Base-by-base conservation (phyloP, 2,797 vertebrate genomes). In the Cirrhinus mrigala region DNA sequence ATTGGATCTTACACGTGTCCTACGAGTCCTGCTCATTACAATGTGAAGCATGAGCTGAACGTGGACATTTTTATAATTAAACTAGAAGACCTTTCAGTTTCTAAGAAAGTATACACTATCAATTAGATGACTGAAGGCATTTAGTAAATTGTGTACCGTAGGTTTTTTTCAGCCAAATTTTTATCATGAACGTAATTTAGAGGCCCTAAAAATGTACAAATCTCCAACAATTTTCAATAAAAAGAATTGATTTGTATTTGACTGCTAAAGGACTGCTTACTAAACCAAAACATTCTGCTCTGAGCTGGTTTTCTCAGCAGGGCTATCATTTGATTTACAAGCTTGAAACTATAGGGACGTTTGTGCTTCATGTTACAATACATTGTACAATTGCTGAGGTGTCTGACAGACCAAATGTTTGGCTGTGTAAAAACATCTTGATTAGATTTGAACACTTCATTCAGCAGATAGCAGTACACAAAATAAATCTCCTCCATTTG, bases 391-490 rank as follows among this genome's bases (percentile, higher is more conserved):
- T 6, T 74, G 46, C 46, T 52, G 9, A 50, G 48, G 46, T 22
- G 48, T 54, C 50, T 56, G 73, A n/a, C 10, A 54, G 27, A 37
- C 27, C 50, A 37, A 56, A 76, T 37, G 29, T n/a, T 76, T 79
- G 56, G 16, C 12, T 74, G 48, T 44, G 24, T n/a, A 24, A 76
- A 82, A 46, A 60, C 60, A 33, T 69, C 48, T 58, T 56, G 37
- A 80, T 71, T 60, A 56, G 68, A 70, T 86, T 78, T 54, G 15
- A 73, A 10, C 16, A 10, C 69, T 79, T 44, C 2, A 29, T 52
- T 44, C 40, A 79, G 73, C 58, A 83, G 46, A 79, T 56, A 54
- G 46, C 16, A 56, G 52, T 66, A 40, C 81, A 68, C 62, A 77
- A 56, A 56, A 70, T 71, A 40, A 83, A 75, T 79, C 56, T 37